These are phyloP conservation scores for Oceanites oceanicus DNA, from an alignment of 2,113 vertebrate species.

Conservation along the genomic window DNA sequence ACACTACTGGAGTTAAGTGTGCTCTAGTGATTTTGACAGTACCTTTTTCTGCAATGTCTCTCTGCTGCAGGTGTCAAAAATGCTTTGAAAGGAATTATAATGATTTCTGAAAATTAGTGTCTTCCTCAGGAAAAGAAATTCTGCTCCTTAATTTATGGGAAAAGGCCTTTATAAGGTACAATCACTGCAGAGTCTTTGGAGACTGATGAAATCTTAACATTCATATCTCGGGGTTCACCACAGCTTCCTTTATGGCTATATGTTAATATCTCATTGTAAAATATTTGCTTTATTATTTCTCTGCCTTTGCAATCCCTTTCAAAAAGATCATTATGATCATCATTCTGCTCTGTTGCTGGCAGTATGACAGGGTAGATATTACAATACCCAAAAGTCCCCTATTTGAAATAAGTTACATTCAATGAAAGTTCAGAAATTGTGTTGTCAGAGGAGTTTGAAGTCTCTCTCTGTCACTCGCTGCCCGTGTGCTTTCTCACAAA, in stretches of 20 bases:
- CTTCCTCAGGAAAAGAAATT: neutral
- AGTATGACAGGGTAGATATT: neutral
- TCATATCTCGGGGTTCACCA: neutral
- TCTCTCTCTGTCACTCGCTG: neutral
- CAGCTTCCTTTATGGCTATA: neutral
- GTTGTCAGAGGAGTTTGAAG: neutral
- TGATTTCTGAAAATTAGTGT: neutral
- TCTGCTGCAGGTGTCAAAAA: neutral
- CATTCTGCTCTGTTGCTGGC: neutral
- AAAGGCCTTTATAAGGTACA: neutral
- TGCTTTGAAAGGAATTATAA: neutral
- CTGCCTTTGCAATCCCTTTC: neutral
- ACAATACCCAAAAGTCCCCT: neutral
- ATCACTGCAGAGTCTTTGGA: neutral
- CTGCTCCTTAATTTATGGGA: neutral
- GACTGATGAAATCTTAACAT: neutral
- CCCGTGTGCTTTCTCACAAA: neutral
- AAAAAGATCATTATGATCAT: neutral
- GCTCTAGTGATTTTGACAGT: neutral
- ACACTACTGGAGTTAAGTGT: neutral
- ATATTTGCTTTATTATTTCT: neutral
- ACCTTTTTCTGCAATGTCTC: neutral
- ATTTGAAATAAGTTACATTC: neutral
- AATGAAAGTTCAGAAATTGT: neutral
- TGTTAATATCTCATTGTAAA: neutral